Conservation (phyloP, 2,113 vertebrate species). For the Erpornis zantholeuca region DNA sequence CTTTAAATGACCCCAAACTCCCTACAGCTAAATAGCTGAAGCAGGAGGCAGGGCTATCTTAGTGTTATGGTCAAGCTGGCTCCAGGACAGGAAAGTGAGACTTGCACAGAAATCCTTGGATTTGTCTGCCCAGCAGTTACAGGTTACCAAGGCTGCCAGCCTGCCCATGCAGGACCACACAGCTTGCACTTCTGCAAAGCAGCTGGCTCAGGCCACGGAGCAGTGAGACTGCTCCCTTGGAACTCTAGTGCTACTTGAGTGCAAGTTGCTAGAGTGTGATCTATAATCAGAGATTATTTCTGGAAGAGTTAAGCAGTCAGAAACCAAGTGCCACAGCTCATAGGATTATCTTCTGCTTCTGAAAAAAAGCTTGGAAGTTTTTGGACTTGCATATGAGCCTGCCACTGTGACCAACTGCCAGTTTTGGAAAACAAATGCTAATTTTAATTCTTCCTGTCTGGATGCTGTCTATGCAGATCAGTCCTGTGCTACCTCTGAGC, state of each 20-base stretch:
- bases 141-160: neutral
- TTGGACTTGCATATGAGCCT: neutral
- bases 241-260: neutral
- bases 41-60: neutral
- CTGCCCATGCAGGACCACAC: neutral
- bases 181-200: neutral
- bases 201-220: neutral
- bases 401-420: neutral
- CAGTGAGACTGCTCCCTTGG: neutral
- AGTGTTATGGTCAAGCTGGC: neutral
- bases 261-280: neutral
- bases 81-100: neutral
- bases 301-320: neutral
- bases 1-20: neutral
- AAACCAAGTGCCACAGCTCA: neutral
- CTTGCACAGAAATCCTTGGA: neutral
- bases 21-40: neutral
- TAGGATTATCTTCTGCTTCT: neutral
- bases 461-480: neutral
- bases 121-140: neutral
- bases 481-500: slow-evolving; percentile 22
- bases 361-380: neutral
- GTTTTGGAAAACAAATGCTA: neutral
- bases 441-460: neutral
- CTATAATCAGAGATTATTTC: neutral